A percentile compares a stretch with the other conserved stretches of the same genome.
These are phyloP conservation scores for Rhynchophorus ferrugineus DNA, from an alignment of 1,140 invertebrate genomes.

Conservation along the genomic window DNA sequence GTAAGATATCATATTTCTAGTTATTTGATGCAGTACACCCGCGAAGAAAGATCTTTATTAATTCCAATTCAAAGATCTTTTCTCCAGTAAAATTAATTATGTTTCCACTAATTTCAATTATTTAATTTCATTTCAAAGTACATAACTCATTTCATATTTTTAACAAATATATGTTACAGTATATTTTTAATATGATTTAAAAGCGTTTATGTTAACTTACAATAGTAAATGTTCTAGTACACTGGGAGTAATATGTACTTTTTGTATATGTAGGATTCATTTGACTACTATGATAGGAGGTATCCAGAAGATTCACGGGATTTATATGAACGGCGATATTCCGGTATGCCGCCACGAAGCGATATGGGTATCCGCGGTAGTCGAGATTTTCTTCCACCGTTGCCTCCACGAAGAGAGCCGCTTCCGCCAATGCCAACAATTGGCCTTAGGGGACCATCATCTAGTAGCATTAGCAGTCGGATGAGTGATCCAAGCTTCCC, in stretches of 20 bases:
- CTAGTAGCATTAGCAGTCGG: slow-evolving; percentile 44
- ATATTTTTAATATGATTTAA: too few species aligned
- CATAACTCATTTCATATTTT: too few species aligned
- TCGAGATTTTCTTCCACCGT: slow-evolving; percentile 54
- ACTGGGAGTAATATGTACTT: slow-evolving; percentile 3
- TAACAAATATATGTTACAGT: too few species aligned
- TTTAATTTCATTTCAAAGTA: too few species aligned
- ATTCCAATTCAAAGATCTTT: too few species aligned
- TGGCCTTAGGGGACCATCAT: slow-evolving; percentile 46
- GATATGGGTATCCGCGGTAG: slow-evolving; percentile 53
- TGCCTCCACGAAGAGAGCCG: slow-evolving; percentile 55
- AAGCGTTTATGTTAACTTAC: too few species aligned
- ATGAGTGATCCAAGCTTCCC: slow-evolving; percentile 39
- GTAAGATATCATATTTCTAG: too few species aligned
- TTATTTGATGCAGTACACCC: too few species aligned
- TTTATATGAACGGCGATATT: slow-evolving; percentile 70
- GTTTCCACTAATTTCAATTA: too few species aligned
- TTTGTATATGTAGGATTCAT: slow-evolving; percentile 54
- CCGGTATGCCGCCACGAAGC: slow-evolving; percentile 54
- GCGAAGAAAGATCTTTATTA: too few species aligned
- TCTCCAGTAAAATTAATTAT: too few species aligned
- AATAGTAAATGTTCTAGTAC: too few species aligned
- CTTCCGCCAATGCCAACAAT: slow-evolving; percentile 59
- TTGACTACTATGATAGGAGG: slow-evolving; percentile 72
- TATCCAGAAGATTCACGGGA: slow-evolving; percentile 66